A percentile compares a stretch with the other conserved stretches of the same genome.
Evolutionary conservation across 2,113 vertebrate species (phyloP).

Genomic region (Cyrtonyx montezumae): DNA sequence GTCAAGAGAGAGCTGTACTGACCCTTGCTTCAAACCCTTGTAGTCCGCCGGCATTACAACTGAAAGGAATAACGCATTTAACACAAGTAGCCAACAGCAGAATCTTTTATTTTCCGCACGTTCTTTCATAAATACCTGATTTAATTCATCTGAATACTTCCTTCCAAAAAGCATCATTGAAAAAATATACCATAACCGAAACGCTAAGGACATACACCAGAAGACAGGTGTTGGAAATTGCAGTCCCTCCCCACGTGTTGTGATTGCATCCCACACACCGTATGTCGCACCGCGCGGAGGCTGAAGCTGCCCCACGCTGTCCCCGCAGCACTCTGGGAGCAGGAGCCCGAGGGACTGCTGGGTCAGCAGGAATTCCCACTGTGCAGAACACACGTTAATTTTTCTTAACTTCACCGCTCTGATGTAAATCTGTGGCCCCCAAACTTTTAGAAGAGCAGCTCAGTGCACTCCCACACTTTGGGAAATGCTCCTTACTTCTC

Average conservation of each 20-base stretch:
- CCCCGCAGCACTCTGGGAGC: not conserved
- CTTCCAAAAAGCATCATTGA: conserved; percentile 1
- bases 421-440: not conserved
- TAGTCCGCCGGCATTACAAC: not conserved
- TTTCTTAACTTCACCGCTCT: not conserved
- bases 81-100: not conserved
- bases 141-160: not conserved
- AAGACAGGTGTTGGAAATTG: conserved; percentile 53
- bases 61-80: not conserved
- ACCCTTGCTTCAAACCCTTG: not conserved
- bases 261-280: conserved; percentile 40
- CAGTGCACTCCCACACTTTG: not conserved
- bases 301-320: not conserved
- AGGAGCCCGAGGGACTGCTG: not conserved
- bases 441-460: not conserved
- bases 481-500: not conserved
- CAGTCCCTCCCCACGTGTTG: conserved; percentile 14
- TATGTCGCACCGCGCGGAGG: not conserved
- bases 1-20: not conserved
- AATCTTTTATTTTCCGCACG: not conserved
- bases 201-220: conserved; percentile 6
- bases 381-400: not conserved
- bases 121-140: conserved; percentile 26
- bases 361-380: not conserved
- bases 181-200: not conserved